phyloP scores from a whole-genome alignment of 2,888 invertebrate species.

The Cantharis lateralis region DNA sequence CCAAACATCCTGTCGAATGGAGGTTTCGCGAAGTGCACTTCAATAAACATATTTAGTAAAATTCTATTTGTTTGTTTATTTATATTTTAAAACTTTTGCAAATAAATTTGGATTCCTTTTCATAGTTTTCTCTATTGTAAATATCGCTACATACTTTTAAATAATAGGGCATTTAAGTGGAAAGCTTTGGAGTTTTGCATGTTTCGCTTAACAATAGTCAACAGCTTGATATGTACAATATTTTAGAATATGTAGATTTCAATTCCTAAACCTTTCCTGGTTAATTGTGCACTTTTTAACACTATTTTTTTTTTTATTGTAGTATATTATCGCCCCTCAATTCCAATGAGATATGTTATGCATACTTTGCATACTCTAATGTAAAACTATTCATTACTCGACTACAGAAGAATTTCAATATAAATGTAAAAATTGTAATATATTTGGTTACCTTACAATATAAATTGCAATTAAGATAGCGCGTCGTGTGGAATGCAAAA shows the following conservation, averaged over 20 bases:
- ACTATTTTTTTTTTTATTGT: neutral
- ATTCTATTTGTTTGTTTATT: conserved; percentile 3
- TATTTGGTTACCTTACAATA: no score
- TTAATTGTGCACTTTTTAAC: neutral
- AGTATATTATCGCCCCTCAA: neutral
- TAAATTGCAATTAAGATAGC: no score
- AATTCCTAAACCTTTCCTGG: neutral
- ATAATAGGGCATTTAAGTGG: neutral
- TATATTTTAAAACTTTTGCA: neutral
- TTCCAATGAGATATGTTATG: no score
- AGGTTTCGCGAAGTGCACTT: conserved; percentile 37
- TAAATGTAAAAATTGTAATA: no score
- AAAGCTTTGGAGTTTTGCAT: neutral
- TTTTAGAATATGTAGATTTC: neutral
- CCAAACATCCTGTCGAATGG: conserved; percentile 35
- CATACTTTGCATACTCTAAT: no score
- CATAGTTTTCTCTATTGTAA: neutral
- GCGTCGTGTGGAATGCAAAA: no score
- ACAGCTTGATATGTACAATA: neutral
- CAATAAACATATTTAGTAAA: conserved; percentile 39
- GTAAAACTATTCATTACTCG: no score
- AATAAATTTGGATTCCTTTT: neutral
- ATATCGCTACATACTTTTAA: neutral
- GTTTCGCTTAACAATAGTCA: neutral
- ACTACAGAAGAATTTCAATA: no score